These are phyloP conservation scores for Chinchilla lanigera DNA, from an alignment of 2,113 vertebrate species.

Conservation along the genomic window DNA sequence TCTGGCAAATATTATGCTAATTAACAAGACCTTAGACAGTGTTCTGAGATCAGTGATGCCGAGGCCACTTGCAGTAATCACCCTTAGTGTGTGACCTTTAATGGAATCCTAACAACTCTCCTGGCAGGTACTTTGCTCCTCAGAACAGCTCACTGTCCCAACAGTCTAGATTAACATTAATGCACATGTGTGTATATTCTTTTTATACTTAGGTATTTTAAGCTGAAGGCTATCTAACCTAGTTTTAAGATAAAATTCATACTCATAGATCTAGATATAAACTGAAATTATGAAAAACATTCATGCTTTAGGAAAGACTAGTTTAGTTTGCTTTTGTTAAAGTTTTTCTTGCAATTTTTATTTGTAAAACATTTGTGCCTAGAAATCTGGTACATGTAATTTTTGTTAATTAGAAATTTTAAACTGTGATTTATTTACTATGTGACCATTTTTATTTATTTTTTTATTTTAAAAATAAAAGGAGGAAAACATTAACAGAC, in stretches of 20 bases:
- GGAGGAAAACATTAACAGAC: too few species aligned
- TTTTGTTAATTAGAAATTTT: slow-evolving; percentile 37
- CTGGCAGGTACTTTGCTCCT: background rate
- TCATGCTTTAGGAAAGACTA: background rate
- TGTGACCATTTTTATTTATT: slow-evolving; percentile 1
- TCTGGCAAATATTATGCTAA: slow-evolving; percentile 43
- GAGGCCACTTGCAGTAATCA: background rate
- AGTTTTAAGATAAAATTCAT: background rate
- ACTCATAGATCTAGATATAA: background rate
- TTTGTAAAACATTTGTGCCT: slow-evolving; percentile 1
- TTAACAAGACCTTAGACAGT: background rate
- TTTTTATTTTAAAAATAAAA: too few species aligned
- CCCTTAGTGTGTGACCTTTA: background rate
- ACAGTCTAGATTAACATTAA: background rate
- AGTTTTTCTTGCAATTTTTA: slow-evolving; percentile 7
- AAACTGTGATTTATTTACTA: slow-evolving; percentile 49
- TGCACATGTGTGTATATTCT: background rate
- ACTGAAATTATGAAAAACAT: slow-evolving; percentile 32
- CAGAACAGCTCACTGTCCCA: background rate
- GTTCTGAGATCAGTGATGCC: background rate
- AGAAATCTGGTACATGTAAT: slow-evolving; percentile 30
- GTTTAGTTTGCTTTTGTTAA: slow-evolving; percentile 13
- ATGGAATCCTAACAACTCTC: background rate
- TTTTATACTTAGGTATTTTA: background rate
- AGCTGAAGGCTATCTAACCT: background rate